Conservation (phyloP, 2,797 vertebrate genomes). For the Silurus lanzhouensis region DNA sequence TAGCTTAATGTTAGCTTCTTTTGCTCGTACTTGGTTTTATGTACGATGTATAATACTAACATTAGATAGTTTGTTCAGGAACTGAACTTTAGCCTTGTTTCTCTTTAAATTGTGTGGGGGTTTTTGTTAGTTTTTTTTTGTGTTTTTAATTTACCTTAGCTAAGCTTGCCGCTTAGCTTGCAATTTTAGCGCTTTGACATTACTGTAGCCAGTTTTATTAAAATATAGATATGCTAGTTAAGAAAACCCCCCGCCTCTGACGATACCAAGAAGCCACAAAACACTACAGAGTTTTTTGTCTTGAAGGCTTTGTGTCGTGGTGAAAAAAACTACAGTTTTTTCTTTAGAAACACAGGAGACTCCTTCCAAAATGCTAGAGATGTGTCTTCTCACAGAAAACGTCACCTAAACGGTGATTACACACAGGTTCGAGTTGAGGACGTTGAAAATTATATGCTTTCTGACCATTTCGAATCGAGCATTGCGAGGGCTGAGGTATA, state of each 20-base stretch:
- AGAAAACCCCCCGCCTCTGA: not conserved
- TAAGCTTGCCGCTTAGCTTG: not conserved
- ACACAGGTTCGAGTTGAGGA: too few species aligned
- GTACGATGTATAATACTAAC: not conserved
- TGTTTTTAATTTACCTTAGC: not conserved
- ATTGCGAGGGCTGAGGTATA: not conserved
- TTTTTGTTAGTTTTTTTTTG: too few species aligned
- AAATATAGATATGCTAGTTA: not conserved
- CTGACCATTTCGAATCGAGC: not conserved
- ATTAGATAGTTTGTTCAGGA: not conserved
- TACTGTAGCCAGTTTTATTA: not conserved
- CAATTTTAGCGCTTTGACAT: not conserved
- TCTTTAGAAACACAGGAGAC: not conserved
- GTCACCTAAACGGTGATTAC: not conserved
- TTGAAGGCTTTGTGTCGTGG: not conserved
- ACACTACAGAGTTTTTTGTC: not conserved
- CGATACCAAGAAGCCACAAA: not conserved
- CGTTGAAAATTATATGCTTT: not conserved
- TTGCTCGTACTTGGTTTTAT: not conserved
- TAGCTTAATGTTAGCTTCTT: not conserved
- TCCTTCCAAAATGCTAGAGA: not conserved
- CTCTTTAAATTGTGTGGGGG: not conserved
- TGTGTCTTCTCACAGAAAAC: not conserved
- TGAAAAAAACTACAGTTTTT: not conserved
- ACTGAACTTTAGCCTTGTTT: not conserved